Conservation (phyloP, 2,888 invertebrate genomes). For the Peribatodes rhomboidaria region DNA sequence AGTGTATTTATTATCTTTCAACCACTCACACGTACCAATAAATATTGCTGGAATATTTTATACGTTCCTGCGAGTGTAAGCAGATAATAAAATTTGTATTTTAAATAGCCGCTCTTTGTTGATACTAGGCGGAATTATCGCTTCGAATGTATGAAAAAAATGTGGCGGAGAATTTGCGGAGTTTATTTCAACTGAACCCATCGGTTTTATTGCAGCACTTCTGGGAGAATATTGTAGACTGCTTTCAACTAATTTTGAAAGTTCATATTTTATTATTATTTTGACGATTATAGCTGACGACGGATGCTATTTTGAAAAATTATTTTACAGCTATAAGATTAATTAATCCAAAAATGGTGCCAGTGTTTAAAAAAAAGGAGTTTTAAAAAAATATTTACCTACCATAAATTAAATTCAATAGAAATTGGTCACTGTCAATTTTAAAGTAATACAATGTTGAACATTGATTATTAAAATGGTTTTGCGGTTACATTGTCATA, state of each 20-base stretch:
- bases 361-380: no score
- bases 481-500: no score
- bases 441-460: no score
- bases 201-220: constrained; percentile 20
- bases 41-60: constrained; percentile 30
- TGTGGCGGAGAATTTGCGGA: constrained; percentile 19
- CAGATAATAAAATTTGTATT: constrained; percentile 31
- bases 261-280: background rate
- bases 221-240: background rate
- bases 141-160: constrained; percentile 29
- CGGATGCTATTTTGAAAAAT: no score
- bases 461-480: no score
- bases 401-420: no score
- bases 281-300: background rate
- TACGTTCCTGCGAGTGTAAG: constrained; percentile 14
- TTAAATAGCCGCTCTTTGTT: constrained; percentile 35
- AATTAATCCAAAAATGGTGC: no score
- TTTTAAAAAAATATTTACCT: no score
- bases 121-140: constrained; percentile 38
- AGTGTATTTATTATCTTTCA: constrained; percentile 24
- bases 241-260: background rate
- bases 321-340: no score
- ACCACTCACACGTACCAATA: constrained; percentile 17
- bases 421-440: no score
- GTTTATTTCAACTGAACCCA: constrained; percentile 14